Conservation (phyloP, 1,140 invertebrate species). For the Heliconius himera region DNA sequence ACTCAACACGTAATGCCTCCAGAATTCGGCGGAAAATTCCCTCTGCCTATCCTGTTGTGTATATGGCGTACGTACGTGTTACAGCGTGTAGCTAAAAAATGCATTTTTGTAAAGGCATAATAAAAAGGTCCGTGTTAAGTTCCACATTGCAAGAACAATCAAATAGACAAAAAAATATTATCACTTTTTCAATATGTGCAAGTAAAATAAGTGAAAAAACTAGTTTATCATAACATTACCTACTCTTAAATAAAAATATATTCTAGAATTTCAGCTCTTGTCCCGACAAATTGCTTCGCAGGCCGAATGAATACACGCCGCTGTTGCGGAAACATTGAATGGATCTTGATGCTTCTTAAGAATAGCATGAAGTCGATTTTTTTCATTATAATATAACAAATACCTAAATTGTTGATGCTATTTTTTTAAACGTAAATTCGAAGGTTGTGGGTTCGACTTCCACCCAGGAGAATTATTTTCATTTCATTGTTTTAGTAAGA, state of each 20-base stretch:
- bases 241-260: constrained; percentile 3
- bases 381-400: not conserved
- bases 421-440: no score
- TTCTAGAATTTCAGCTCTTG: constrained; percentile 6
- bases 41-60: no score
- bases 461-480: no score
- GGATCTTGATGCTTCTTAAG: constrained; percentile 3
- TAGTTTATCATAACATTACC: not conserved
- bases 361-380: not conserved
- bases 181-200: not conserved
- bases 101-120: not conserved
- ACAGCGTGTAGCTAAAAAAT: no score
- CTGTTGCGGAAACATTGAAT: constrained; percentile 6
- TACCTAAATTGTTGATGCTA: no score
- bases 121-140: not conserved
- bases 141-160: not conserved
- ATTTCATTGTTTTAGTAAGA: no score
- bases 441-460: no score
- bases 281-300: constrained; percentile 10
- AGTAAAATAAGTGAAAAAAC: not conserved
- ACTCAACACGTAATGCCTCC: no score
- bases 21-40: no score
- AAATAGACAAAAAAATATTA: not conserved
- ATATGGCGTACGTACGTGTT: no score
- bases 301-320: constrained; percentile 3